These are phyloP conservation scores for Cephalotes varians DNA, from an alignment of 2,888 invertebrate species.

Conservation along the genomic window DNA sequence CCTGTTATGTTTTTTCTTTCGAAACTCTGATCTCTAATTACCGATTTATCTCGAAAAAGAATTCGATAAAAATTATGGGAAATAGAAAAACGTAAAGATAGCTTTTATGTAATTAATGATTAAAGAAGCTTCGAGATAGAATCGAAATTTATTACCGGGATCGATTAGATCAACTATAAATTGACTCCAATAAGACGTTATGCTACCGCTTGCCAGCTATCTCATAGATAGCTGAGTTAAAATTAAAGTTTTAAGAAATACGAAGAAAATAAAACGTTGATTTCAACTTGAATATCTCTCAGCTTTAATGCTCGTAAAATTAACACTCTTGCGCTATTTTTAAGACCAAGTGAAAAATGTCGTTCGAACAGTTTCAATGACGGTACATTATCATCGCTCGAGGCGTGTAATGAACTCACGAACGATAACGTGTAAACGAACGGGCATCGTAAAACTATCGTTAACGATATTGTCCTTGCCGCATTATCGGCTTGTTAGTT, in stretches of 20 bases:
- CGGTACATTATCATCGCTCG: background rate
- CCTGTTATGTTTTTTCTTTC: background rate
- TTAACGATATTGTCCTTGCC: background rate
- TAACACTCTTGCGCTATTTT: background rate
- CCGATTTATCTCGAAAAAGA: background rate
- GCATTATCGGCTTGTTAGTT: background rate
- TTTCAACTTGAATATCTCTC: background rate
- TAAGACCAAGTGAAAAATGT: background rate
- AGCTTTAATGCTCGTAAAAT: background rate
- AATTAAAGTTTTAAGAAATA: background rate
- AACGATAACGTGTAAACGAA: slow-evolving; percentile 21
- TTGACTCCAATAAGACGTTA: background rate
- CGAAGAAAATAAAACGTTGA: background rate
- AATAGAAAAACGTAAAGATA: background rate
- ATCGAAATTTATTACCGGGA: background rate
- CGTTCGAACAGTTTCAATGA: background rate
- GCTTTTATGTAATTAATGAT: background rate
- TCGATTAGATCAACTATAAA: slow-evolving; percentile 7
- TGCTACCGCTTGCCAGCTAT: background rate
- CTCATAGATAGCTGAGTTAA: background rate
- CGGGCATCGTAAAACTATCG: background rate
- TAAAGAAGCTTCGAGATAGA: background rate
- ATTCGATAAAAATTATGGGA: background rate
- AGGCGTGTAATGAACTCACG: background rate
- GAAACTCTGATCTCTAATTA: background rate